These are phyloP conservation scores for Stenoptilia bipunctidactyla DNA, from an alignment of 2,888 invertebrate species.

Conservation along the genomic window DNA sequence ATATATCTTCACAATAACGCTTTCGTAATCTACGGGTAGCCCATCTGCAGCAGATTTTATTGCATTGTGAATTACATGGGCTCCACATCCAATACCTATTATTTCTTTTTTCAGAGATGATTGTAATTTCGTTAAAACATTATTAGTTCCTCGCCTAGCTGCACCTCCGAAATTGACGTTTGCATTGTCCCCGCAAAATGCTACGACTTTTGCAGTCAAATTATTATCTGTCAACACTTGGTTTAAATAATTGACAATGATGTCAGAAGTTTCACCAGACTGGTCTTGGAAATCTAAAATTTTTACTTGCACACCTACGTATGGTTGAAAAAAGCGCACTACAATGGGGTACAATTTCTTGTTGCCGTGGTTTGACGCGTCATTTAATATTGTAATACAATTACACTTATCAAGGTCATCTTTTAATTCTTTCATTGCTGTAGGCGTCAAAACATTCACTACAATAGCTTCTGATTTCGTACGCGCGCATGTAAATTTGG, in stretches of 20 bases:
- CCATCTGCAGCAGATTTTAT: constrained; percentile 15
- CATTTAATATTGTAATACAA: constrained; percentile 6
- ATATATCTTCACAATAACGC: constrained; percentile 15
- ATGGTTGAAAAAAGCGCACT: not conserved
- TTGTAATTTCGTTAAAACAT: constrained; percentile 17
- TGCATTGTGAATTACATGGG: constrained; percentile 22
- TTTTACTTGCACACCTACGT: constrained; percentile 13
- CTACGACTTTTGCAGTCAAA: constrained; percentile 13
- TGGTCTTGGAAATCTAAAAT: constrained; percentile 14
- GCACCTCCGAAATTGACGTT: constrained; percentile 6
- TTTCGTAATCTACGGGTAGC: constrained; percentile 20
- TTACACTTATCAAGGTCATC: not conserved
- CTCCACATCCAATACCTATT: constrained; percentile 22
- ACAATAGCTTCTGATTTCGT: constrained; percentile 10
- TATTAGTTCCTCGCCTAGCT: constrained; percentile 17
- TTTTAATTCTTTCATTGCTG: not conserved
- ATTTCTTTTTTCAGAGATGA: constrained; percentile 15
- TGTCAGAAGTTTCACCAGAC: constrained; percentile 5
- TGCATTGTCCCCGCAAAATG: constrained; percentile 12
- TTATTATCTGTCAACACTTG: constrained; percentile 12
- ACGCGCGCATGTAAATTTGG: constrained; percentile 11
- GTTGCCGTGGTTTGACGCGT: constrained; percentile 8
- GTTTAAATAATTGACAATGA: constrained; percentile 8
- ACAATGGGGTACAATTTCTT: constrained; percentile 10
- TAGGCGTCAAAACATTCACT: constrained; percentile 5